Percentiles rank a stretch among this genome's conserved stretches.
Conservation (phyloP, 2,797 vertebrate species). For the Hydrocynus forskahlii region DNA sequence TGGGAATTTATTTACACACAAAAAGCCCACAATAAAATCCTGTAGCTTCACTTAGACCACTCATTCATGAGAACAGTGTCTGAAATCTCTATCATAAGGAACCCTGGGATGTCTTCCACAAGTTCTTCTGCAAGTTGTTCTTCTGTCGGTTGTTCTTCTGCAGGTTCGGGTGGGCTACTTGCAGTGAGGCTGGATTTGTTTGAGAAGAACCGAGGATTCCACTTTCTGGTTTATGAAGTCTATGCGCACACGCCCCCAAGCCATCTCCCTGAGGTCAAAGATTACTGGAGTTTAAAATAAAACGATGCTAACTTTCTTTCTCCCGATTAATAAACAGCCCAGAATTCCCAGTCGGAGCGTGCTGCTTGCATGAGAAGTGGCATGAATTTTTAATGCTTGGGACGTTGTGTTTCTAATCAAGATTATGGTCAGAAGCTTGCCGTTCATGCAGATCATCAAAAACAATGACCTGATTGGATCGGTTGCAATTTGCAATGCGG, state of each 20-base stretch:
- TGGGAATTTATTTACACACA: too few relatives aligned
- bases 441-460: background rate
- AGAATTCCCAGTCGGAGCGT: slow-evolving; percentile 22
- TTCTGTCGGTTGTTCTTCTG: background rate
- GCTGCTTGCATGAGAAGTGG: slow-evolving; percentile 24
- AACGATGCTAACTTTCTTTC: slow-evolving; percentile 18
- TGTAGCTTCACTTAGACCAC: too few relatives aligned
- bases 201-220: background rate
- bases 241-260: background rate
- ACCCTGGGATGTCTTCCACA: too few relatives aligned
- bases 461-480: background rate
- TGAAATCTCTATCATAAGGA: too few relatives aligned
- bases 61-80: too few relatives aligned
- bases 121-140: too few relatives aligned
- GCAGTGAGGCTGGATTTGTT: background rate
- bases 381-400: slow-evolving; percentile 49
- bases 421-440: background rate
- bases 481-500: background rate
- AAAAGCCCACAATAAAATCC: too few relatives aligned
- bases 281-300: slow-evolving; percentile 33
- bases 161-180: background rate
- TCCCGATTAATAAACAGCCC: slow-evolving; percentile 7
- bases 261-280: slow-evolving; percentile 15
- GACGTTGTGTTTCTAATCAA: background rate
- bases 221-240: background rate